Evolutionary conservation across 2,888 invertebrate species (phyloP).

Genomic region (Ctena decussata): DNA sequence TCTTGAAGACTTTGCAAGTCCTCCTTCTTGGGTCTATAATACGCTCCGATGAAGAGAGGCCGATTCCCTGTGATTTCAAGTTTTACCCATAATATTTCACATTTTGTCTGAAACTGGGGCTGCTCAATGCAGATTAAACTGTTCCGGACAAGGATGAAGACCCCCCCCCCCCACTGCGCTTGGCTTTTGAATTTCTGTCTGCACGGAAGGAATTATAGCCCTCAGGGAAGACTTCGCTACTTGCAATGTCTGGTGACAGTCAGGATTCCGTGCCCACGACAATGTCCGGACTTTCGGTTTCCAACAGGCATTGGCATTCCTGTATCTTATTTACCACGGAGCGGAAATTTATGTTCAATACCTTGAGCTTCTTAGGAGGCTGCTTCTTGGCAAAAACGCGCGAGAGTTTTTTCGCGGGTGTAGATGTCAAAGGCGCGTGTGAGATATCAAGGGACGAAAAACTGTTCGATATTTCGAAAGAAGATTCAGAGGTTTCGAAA

Average conservation of each 20-base stretch:
- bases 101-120: background rate
- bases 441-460: background rate
- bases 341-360: conserved; percentile 1
- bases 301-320: background rate
- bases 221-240: background rate
- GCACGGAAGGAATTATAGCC: background rate
- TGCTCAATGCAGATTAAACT: background rate
- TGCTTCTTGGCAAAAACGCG: background rate
- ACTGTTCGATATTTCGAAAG: background rate
- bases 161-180: background rate
- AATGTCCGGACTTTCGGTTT: background rate
- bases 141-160: background rate
- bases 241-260: background rate
- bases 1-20: background rate
- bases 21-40: background rate
- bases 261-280: conserved; percentile 3
- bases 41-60: background rate
- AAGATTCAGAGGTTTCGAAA: background rate
- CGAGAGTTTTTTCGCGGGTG: background rate
- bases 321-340: background rate
- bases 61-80: background rate
- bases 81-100: background rate
- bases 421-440: background rate
- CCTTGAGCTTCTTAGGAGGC: background rate
- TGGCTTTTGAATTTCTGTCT: background rate